A percentile compares a stretch with the other conserved stretches of the same genome.
Evolutionary conservation across 2,113 vertebrate species (phyloP).

Genomic region (Perognathus longimembris): DNA sequence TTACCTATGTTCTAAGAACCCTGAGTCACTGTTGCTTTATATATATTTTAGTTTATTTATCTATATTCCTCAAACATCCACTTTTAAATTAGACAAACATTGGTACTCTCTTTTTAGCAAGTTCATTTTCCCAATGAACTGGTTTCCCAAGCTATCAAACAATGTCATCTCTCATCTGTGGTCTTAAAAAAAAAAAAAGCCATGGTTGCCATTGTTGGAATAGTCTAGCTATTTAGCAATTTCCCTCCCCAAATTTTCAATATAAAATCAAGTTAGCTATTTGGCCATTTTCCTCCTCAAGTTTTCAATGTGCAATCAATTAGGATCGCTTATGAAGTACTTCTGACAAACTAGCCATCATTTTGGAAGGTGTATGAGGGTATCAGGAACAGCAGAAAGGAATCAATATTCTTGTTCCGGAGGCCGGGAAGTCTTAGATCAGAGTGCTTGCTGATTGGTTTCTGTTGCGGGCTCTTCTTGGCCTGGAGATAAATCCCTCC

Average conservation of each 20-base stretch:
- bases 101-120: not conserved
- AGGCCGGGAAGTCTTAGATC: not conserved
- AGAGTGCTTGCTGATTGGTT: not conserved
- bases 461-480: not conserved
- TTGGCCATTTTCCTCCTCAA: not conserved
- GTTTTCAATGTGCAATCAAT: not conserved
- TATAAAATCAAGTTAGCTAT: constrained; percentile 21
- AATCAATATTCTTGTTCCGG: not conserved
- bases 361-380: not conserved
- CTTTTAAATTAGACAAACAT: constrained; percentile 22
- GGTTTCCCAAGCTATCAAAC: not conserved
- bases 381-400: not conserved
- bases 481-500: not conserved
- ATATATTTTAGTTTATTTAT: not conserved
- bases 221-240: not conserved
- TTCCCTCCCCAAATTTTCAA: not conserved
- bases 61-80: not conserved
- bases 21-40: not conserved
- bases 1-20: not conserved
- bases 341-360: not conserved
- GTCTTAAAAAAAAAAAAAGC: not conserved
- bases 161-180: not conserved
- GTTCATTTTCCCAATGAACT: not conserved
- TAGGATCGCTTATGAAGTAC: not conserved
- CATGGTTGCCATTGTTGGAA: not conserved